Evolutionary conservation across 2,113 vertebrate species (phyloP).

Genomic region (Balaenoptera acutorostrata): DNA sequence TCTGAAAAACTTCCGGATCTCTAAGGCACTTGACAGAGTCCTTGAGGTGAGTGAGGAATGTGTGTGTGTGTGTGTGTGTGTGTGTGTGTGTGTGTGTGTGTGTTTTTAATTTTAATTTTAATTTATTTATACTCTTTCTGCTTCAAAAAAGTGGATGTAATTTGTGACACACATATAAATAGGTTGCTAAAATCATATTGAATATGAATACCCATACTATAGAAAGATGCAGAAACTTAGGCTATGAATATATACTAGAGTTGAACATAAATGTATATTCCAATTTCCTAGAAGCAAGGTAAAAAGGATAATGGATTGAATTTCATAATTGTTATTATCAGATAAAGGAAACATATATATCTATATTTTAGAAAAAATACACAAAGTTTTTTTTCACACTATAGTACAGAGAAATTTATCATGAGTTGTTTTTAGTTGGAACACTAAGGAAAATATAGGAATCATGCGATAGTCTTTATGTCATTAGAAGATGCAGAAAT

Average conservation of each 20-base stretch:
- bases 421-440: not conserved
- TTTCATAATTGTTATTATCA: not conserved
- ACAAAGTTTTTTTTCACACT: not conserved
- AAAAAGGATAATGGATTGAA: not conserved
- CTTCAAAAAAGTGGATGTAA: not conserved
- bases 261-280: not conserved
- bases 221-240: not conserved
- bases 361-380: not conserved
- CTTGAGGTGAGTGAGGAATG: constrained; percentile 85
- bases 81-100: not conserved
- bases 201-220: not conserved
- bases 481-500: not conserved
- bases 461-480: not conserved
- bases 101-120: not conserved
- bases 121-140: not conserved
- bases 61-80: not conserved
- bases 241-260: not conserved
- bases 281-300: not conserved
- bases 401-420: not conserved
- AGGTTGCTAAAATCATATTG: not conserved
- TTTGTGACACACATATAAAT: not conserved
- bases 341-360: not conserved
- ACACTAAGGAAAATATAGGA: not conserved
- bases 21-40: constrained; percentile 93
- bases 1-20: constrained; percentile 91